A percentile compares a stretch with the other conserved stretches of the same genome.
These are phyloP conservation scores for Mastacembelus armatus DNA, from an alignment of 2,797 vertebrate genomes.

Conservation along the genomic window DNA sequence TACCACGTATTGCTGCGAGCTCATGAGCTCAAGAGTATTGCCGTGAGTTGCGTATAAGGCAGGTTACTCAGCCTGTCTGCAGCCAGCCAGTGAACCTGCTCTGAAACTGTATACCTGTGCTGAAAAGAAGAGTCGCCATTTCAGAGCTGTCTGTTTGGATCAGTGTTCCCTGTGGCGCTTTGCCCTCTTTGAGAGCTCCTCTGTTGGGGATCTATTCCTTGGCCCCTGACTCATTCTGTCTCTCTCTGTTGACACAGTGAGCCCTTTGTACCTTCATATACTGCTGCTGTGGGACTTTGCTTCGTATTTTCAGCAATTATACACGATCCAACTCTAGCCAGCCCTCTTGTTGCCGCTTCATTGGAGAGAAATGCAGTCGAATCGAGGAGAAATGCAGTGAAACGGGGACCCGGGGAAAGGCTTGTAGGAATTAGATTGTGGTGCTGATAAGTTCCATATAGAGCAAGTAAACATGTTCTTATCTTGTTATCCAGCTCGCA, in stretches of 20 bases:
- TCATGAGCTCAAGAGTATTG: conserved; percentile 47
- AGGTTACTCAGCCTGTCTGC: conserved; percentile 55
- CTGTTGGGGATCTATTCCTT: conserved; percentile 72
- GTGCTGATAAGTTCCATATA: conserved; percentile 80
- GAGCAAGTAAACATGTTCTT: conserved; percentile 83
- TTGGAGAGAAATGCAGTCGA: conserved; percentile 68
- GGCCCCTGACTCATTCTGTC: conserved; percentile 69
- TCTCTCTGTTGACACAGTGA: conserved; percentile 68
- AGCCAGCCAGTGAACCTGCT: conserved; percentile 54
- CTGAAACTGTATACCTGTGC: conserved; percentile 76
- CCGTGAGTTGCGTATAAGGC: conserved; percentile 53
- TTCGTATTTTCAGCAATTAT: conserved; percentile 66
- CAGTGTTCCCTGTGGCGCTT: conserved; percentile 70
- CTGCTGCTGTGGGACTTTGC: conserved; percentile 62
- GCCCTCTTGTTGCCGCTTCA: conserved; percentile 60
- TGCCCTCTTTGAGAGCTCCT: conserved; percentile 72
- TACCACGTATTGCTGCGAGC: conserved; percentile 26
- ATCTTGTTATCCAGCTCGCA: conserved; percentile 83
- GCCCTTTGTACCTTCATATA: conserved; percentile 67
- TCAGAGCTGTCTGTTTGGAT: conserved; percentile 74
- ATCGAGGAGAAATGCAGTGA: conserved; percentile 59
- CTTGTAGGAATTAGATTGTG: conserved; percentile 83
- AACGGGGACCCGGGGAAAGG: conserved; percentile 64
- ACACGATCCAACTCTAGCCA: conserved; percentile 48
- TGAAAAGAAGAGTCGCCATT: conserved; percentile 77